These are phyloP conservation scores for Orientallactaga sibirica DNA, from an alignment of 2,797 vertebrate species.

Conservation along the genomic window DNA sequence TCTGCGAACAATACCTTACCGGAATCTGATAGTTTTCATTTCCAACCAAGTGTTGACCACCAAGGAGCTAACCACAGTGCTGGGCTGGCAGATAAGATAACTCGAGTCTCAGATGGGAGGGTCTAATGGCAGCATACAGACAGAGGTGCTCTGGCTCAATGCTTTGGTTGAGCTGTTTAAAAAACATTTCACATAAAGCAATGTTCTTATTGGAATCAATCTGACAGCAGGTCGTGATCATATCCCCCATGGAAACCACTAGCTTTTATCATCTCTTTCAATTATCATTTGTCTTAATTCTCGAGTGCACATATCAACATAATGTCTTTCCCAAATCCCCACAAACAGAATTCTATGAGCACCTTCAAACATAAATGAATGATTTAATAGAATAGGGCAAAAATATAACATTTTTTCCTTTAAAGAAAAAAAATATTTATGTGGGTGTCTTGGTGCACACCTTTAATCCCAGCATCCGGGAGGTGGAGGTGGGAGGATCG, in stretches of 20 bases:
- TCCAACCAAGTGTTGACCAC: background rate
- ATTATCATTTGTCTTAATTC: constrained; percentile 72
- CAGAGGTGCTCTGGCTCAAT: constrained; percentile 30
- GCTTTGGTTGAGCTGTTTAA: constrained; percentile 75
- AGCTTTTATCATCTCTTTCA: constrained; percentile 72
- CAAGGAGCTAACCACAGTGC: background rate
- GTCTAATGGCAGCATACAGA: background rate
- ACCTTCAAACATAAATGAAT: constrained; percentile 55
- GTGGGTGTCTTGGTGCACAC: too few species aligned
- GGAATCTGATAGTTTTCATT: background rate
- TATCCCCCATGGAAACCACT: constrained; percentile 69
- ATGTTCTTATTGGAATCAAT: constrained; percentile 69
- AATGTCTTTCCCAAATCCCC: constrained; percentile 64
- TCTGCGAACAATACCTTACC: background rate
- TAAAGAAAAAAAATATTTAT: background rate
- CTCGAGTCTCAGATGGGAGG: background rate
- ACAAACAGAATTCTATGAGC: constrained; percentile 65
- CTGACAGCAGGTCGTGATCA: constrained; percentile 68
- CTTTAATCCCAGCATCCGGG: too few species aligned
- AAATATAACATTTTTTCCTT: constrained; percentile 21
- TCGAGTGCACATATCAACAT: constrained; percentile 42
- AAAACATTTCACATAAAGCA: constrained; percentile 80
- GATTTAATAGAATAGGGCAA: constrained; percentile 53
- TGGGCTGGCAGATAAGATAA: background rate
- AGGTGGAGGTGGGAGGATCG: too few species aligned